Evolutionary conservation across 1,140 invertebrate species (phyloP).

Genomic region (Drosophila willistoni): DNA sequence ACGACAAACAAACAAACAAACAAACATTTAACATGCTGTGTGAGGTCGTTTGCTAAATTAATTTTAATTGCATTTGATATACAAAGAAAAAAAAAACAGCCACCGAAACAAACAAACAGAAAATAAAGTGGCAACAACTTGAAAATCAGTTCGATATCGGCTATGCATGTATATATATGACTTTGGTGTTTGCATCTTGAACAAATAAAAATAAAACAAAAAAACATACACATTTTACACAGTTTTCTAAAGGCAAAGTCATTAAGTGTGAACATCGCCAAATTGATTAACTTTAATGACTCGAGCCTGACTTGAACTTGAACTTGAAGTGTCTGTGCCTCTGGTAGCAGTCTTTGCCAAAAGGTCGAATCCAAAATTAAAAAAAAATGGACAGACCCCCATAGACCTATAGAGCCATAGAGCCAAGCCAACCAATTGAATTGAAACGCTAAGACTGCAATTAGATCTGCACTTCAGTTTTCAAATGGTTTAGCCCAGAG

Average conservation of each 20-base stretch:
- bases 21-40: slow-evolving; percentile 23
- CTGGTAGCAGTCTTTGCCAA: slow-evolving; percentile 41
- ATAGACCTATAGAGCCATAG: no score
- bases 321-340: slow-evolving; percentile 64
- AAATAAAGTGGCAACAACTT: slow-evolving; percentile 46
- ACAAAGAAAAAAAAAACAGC: slow-evolving; percentile 6
- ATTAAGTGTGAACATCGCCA: slow-evolving; percentile 75
- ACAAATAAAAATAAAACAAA: slow-evolving; percentile 6
- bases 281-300: slow-evolving; percentile 63
- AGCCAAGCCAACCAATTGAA: slow-evolving; percentile 36
- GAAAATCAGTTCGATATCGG: slow-evolving; percentile 48
- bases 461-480: slow-evolving; percentile 64
- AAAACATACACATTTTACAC: slow-evolving; percentile 42
- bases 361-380: slow-evolving; percentile 34
- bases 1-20: slow-evolving; percentile 14
- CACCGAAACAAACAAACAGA: slow-evolving; percentile 22
- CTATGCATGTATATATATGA: slow-evolving; percentile 39
- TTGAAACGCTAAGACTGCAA: slow-evolving; percentile 60
- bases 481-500: slow-evolving; percentile 58
- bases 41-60: slow-evolving; percentile 68
- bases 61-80: slow-evolving; percentile 60
- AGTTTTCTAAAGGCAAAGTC: slow-evolving; percentile 47
- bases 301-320: slow-evolving; percentile 57
- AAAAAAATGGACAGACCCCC: slow-evolving; percentile 19
- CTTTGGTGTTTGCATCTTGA: slow-evolving; percentile 70